Percentiles rank a stretch among this genome's conserved stretches.
These are phyloP conservation scores for Pocota personata DNA, from an alignment of 2,888 invertebrate species.

Conservation along the genomic window DNA sequence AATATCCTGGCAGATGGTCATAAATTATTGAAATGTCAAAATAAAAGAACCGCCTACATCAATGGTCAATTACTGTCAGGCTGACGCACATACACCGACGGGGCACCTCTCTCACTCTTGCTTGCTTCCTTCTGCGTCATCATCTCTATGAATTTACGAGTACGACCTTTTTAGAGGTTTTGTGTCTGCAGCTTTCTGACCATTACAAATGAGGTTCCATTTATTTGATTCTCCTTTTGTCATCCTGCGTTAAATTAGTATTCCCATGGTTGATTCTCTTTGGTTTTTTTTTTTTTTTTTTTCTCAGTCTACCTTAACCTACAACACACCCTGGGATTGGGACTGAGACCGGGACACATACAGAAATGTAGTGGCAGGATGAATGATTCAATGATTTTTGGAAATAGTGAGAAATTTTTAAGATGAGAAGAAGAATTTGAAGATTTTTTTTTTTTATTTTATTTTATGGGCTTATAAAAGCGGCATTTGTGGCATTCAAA, in stretches of 20 bases:
- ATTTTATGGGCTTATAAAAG: slow-evolving; percentile 37
- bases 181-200: slow-evolving; percentile 67
- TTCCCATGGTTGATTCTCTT: slow-evolving; percentile 62
- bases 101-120: slow-evolving; percentile 6
- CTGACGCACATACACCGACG: slow-evolving; percentile 52
- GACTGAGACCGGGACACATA: neutral
- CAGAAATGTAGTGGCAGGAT: slow-evolving; percentile 44
- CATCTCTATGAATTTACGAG: slow-evolving; percentile 55
- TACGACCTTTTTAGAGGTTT: slow-evolving; percentile 63
- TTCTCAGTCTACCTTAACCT: slow-evolving; percentile 6
- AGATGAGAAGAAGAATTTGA: slow-evolving; percentile 13
- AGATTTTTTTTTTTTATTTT: neutral
- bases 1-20: slow-evolving; percentile 75
- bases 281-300: slow-evolving; percentile 30
- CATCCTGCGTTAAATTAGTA: slow-evolving; percentile 69
- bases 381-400: slow-evolving; percentile 44
- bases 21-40: slow-evolving; percentile 77
- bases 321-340: neutral
- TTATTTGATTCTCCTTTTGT: slow-evolving; percentile 68
- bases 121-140: slow-evolving; percentile 12
- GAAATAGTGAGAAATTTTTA: slow-evolving; percentile 50
- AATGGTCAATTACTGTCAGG: slow-evolving; percentile 76
- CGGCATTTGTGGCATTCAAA: slow-evolving; percentile 75
- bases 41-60: slow-evolving; percentile 77
- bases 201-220: slow-evolving; percentile 73